Percentiles rank a stretch among this genome's conserved stretches.
Conservation (phyloP, 2,888 invertebrate genomes). For the Drosophila gaucha region DNA sequence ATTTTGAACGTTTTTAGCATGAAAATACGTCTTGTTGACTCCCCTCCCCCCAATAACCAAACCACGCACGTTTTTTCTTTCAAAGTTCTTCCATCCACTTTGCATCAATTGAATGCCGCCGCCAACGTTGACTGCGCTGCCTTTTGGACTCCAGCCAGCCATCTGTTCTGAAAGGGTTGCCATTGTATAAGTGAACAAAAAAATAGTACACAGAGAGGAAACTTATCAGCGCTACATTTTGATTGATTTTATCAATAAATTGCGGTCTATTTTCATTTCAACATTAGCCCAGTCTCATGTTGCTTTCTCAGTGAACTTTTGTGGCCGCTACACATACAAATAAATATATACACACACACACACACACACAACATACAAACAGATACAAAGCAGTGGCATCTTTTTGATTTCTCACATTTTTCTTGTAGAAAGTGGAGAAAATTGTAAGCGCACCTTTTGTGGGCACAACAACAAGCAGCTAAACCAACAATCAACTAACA, state of each 20-base stretch:
- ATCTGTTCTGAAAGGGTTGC: slow-evolving; percentile 63
- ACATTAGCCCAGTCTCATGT: slow-evolving; percentile 55
- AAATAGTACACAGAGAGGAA: slow-evolving; percentile 17
- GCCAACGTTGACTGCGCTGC: slow-evolving; percentile 29
- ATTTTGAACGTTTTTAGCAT: slow-evolving; percentile 50
- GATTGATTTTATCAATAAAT: slow-evolving; percentile 71
- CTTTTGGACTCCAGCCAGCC: slow-evolving; percentile 32
- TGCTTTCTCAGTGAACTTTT: slow-evolving; percentile 76
- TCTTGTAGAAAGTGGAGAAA: slow-evolving; percentile 77
- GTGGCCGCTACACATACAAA: slow-evolving; percentile 49
- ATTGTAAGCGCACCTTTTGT: slow-evolving; percentile 74
- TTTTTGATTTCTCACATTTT: slow-evolving; percentile 79
- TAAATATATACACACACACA: slow-evolving; percentile 14
- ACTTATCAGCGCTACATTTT: slow-evolving; percentile 55
- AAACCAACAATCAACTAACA: slow-evolving; percentile 35
- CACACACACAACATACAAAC: slow-evolving; percentile 8
- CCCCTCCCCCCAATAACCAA: slow-evolving; percentile 15
- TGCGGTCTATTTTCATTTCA: slow-evolving; percentile 70
- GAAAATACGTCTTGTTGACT: slow-evolving; percentile 35
- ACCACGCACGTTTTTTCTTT: slow-evolving; percentile 44
- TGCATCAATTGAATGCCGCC: slow-evolving; percentile 61
- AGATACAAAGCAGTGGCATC: slow-evolving; percentile 60
- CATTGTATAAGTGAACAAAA: slow-evolving; percentile 47
- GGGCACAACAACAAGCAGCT: slow-evolving; percentile 57
- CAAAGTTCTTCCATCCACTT: slow-evolving; percentile 45